Percentiles rank a stretch among this genome's conserved stretches.
These are phyloP conservation scores for Xestia rhomboidea DNA, from an alignment of 2,888 invertebrate genomes.

Conservation along the genomic window DNA sequence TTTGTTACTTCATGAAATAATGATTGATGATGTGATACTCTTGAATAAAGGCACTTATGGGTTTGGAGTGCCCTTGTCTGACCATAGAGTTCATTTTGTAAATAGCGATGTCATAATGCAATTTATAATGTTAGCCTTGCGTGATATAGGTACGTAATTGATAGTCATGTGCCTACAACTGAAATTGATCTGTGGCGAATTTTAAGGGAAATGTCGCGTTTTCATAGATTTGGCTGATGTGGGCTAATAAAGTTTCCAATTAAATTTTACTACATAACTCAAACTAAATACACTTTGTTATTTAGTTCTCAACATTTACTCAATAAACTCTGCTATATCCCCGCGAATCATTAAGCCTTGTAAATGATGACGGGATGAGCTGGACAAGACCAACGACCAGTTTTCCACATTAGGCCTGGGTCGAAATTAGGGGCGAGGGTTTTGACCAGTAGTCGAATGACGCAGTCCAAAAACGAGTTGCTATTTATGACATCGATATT, in stretches of 20 bases:
- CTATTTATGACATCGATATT: neutral
- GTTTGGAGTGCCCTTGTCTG: slow-evolving; percentile 34
- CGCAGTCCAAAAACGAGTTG: neutral
- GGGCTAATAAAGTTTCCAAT: neutral
- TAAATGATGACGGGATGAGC: neutral
- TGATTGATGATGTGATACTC: slow-evolving; percentile 53
- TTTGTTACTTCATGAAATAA: slow-evolving; percentile 52
- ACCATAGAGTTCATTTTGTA: slow-evolving; percentile 25
- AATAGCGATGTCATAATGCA: slow-evolving; percentile 43
- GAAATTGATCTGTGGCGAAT: neutral
- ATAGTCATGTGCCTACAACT: neutral
- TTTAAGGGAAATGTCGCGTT: neutral
- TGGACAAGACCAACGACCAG: neutral
- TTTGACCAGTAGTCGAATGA: neutral
- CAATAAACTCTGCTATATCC: neutral
- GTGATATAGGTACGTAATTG: slow-evolving; percentile 18
- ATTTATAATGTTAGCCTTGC: slow-evolving; percentile 37
- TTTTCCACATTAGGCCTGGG: neutral
- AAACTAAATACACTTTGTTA: neutral
- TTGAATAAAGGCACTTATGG: slow-evolving; percentile 46
- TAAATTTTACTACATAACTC: neutral
- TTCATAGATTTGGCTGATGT: neutral
- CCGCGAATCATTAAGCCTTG: neutral
- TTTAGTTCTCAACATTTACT: neutral
- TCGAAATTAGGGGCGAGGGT: neutral